Evolutionary conservation across 2,113 vertebrate genomes (phyloP).

Genomic region (Sturnira hondurensis): DNA sequence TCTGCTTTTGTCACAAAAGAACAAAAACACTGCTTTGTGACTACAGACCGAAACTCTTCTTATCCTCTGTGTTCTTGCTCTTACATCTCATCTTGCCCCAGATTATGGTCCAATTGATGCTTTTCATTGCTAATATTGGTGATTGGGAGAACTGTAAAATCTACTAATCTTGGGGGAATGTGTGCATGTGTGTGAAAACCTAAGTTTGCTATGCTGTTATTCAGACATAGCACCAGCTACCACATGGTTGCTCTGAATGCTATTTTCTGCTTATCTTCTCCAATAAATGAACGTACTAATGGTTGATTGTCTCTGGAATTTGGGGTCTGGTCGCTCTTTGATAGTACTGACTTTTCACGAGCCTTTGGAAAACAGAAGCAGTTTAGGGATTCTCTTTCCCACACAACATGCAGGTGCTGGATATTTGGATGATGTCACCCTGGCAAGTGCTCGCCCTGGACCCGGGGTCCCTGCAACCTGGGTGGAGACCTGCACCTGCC

Average conservation of each 20-base stretch:
- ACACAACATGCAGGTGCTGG: slow-evolving; percentile 84
- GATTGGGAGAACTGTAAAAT: neutral
- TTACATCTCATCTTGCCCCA: neutral
- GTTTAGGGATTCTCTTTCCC: neutral
- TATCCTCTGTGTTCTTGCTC: neutral
- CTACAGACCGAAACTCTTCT: neutral
- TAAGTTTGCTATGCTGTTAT: neutral
- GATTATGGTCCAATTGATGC: accelerated
- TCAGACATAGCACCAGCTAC: neutral
- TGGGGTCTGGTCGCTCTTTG: neutral
- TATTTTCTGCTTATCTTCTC: neutral
- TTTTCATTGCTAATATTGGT: neutral
- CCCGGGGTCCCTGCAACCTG: slow-evolving; percentile 85
- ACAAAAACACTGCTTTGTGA: neutral
- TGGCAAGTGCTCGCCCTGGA: slow-evolving; percentile 86
- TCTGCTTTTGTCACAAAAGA: neutral
- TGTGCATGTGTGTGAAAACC: neutral
- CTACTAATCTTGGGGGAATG: neutral
- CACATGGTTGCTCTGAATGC: neutral
- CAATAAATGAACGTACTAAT: neutral
- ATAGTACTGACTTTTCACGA: neutral
- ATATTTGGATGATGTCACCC: slow-evolving; percentile 89
- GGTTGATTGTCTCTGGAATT: neutral
- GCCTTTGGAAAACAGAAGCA: neutral
- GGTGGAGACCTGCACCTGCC: slow-evolving; percentile 96